Evolutionary conservation across 1,140 invertebrate genomes (phyloP).

Genomic region (Epicauta chinensis): DNA sequence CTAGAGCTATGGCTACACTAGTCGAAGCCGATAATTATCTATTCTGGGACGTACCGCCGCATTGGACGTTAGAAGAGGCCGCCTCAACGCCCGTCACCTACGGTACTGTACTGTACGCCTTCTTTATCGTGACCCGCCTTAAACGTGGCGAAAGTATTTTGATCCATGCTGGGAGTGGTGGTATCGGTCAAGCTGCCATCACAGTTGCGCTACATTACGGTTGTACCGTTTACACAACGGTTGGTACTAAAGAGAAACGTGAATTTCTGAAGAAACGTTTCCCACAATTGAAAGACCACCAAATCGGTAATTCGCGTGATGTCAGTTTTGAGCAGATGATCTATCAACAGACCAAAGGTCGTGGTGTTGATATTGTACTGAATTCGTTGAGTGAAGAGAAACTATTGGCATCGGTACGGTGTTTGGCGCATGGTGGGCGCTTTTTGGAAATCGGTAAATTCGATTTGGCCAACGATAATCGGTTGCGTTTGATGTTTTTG

Average conservation of each 20-base stretch:
- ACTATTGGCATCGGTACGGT: constrained; percentile 66
- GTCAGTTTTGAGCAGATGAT: constrained; percentile 56
- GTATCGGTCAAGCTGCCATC: constrained; percentile 83
- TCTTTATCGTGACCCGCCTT: constrained; percentile 45
- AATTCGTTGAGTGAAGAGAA: constrained; percentile 65
- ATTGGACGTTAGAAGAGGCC: constrained; percentile 80
- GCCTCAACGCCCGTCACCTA: constrained; percentile 84
- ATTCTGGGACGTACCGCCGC: constrained; percentile 71
- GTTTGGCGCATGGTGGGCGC: constrained; percentile 59
- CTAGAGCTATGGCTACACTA: constrained; percentile 54
- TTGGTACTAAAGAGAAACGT: constrained; percentile 67
- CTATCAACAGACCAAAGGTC: constrained; percentile 49
- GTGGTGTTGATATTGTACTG: constrained; percentile 61
- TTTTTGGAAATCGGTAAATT: constrained; percentile 78
- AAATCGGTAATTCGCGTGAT: constrained; percentile 59
- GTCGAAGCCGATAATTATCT: constrained; percentile 53
- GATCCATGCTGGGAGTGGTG: constrained; percentile 85
- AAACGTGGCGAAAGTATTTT: constrained; percentile 22
- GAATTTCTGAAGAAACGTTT: constrained; percentile 65
- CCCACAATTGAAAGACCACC: constrained; percentile 48
- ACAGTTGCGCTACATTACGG: constrained; percentile 64
- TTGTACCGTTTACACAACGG: constrained; percentile 68
- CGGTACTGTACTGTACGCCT: constrained; percentile 75
- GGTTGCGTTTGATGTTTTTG: constrained; percentile 68
- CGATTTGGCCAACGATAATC: constrained; percentile 59